A percentile compares a stretch with the other conserved stretches of the same genome.
Evolutionary conservation across 2,113 vertebrate genomes (phyloP).

Genomic region (Leucoraja erinaceus): DNA sequence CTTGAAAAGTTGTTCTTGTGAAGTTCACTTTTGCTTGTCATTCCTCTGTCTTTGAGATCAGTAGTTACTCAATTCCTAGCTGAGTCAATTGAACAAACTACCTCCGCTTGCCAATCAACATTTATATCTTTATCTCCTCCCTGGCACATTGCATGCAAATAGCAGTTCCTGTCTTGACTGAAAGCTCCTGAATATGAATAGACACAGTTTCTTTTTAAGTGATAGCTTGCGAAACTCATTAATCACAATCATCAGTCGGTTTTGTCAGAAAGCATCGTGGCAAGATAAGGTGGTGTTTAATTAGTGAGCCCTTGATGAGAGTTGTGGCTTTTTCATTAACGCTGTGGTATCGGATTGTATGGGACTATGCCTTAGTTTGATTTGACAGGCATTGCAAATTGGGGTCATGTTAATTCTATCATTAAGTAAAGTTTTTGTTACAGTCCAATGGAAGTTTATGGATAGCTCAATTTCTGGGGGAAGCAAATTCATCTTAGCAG

Average conservation of each 20-base stretch:
- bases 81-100: neutral
- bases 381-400: neutral
- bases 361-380: neutral
- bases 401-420: slow-evolving; percentile 3
- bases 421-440: neutral
- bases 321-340: neutral
- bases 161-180: neutral
- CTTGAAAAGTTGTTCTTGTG: neutral
- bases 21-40: slow-evolving; percentile 24
- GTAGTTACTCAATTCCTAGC: neutral
- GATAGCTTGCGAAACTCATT: slow-evolving; percentile 21
- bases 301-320: neutral
- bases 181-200: slow-evolving; percentile 20
- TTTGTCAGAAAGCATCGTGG: neutral
- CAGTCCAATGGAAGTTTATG: no score
- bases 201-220: slow-evolving; percentile 3
- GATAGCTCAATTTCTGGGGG: no score
- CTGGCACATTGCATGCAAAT: slow-evolving; percentile 16
- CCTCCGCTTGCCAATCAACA: neutral
- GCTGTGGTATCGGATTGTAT: neutral
- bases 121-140: slow-evolving; percentile 22
- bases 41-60: slow-evolving; percentile 14
- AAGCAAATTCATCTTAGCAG: no score
- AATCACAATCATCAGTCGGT: neutral
- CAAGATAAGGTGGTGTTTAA: slow-evolving; percentile 1